Conservation (phyloP, 2,888 invertebrate genomes). For the Limnephilus lunatus region DNA sequence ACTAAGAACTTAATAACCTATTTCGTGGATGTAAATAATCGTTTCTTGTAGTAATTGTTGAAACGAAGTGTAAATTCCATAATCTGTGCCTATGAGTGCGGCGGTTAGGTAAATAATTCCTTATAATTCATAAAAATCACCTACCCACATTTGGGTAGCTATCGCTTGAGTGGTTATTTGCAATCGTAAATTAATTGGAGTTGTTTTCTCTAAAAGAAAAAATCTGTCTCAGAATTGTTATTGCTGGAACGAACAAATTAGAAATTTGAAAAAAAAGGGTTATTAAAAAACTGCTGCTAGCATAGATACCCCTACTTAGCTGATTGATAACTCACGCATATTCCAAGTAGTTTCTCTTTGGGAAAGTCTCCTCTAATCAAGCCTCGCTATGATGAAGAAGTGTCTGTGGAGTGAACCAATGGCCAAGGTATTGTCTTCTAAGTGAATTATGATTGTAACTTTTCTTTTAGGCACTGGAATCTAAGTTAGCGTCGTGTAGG, state of each 20-base stretch:
- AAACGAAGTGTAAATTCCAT: too few relatives aligned
- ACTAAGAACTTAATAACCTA: too few relatives aligned
- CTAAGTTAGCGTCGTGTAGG: conserved; percentile 82
- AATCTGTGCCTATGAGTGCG: too few relatives aligned
- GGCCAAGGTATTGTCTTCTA: background rate
- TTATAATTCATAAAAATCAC: too few relatives aligned
- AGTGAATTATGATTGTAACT: conserved; percentile 10
- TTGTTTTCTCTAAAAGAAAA: background rate
- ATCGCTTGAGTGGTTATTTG: background rate
- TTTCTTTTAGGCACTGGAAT: conserved; percentile 81
- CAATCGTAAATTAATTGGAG: background rate
- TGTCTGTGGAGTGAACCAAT: background rate
- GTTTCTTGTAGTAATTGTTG: too few relatives aligned
- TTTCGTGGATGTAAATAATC: too few relatives aligned
- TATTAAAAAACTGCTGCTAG: background rate
- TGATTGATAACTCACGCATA: background rate
- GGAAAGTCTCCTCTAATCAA: background rate
- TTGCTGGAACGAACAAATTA: background rate
- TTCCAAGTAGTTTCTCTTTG: background rate
- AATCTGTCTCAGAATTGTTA: background rate
- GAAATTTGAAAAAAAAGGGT: background rate
- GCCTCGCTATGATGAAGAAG: background rate
- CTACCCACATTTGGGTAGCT: too few relatives aligned
- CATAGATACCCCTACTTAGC: background rate
- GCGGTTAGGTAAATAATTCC: too few relatives aligned